Evolutionary conservation across 2,113 vertebrate genomes (phyloP), one percentile per base, ranked within the genome.

Genomic region (Pollachius pollachius): DNA sequence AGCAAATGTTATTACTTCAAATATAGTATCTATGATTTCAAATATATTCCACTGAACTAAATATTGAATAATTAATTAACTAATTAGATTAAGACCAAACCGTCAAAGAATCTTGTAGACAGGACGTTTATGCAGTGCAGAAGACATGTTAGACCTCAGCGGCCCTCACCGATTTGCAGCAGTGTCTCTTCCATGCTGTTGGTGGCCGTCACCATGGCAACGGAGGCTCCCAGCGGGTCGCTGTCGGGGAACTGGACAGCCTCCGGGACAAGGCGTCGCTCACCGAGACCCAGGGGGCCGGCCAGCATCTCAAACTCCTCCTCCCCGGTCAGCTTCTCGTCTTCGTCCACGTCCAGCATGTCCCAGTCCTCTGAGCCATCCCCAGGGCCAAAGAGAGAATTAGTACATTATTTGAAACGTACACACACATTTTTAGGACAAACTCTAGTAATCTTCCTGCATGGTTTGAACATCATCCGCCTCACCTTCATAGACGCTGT

Each of bases 121-220:
- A 12, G 41, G 41, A 12, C 8, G 41, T 13, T 12, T 48, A 48
- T 48, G 41, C 2, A 48, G 12, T 2, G 41, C 41, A 48, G 12
- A 48, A 48, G 9, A 48, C 9, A 13, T 7, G 12, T 9, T 12
- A 48, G 41, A 48, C 41, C 67, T 37, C 37, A 41, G 21, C 52
- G 41, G 30, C 65, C 23, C 80, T 84, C 85, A 97, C 97, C 97
- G 85, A 99, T 99, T 79, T 99, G 97, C 88, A 99, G 94, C 23
- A 99, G 54, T 0, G 96, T 99, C 84, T 99, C 97, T 73, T 99
- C 97, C 97, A 99, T 99, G 73, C 95, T 98, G 88, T 98, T 99
- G 79, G 96, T 95, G 71, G 97, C 97, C 0, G 97, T 99, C 80
- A 99, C 95, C 97, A 99, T 99, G 60, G 97, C 97, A 9, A 98